Conservation (phyloP, 2,797 vertebrate species). For the Ambastaia sidthimunki region DNA sequence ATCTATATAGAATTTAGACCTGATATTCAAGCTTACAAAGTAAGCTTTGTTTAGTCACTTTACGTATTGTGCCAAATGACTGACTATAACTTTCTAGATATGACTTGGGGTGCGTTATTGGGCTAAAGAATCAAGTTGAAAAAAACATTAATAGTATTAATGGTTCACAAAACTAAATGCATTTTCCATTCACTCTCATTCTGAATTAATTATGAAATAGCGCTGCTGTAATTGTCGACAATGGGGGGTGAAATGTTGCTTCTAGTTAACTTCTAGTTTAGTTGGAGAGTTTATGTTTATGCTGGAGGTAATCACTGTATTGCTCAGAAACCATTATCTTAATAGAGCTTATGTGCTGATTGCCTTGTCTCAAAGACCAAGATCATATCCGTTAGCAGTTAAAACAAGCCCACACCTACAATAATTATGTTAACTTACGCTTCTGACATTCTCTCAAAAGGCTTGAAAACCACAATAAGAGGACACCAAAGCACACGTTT, state of each 20-base stretch:
- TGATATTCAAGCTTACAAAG: background rate
- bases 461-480: conserved; percentile 44
- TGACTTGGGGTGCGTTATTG: too few species aligned
- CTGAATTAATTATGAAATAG: conserved; percentile 2
- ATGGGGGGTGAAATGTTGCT: conserved; percentile 86
- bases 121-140: too few species aligned
- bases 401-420: conserved; percentile 74
- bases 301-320: conserved; percentile 94
- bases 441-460: conserved; percentile 49
- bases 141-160: background rate
- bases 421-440: conserved; percentile 71
- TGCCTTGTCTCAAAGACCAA: conserved; percentile 87
- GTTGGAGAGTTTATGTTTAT: conserved; percentile 88
- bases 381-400: conserved; percentile 92
- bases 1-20: too few species aligned
- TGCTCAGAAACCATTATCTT: conserved; percentile 93
- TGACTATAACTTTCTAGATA: too few species aligned
- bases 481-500: conserved; percentile 64
- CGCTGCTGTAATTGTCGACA: conserved; percentile 83
- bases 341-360: conserved; percentile 95
- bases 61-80: too few species aligned
- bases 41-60: too few species aligned
- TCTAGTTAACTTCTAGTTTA: conserved; percentile 92
- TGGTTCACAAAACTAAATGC: conserved; percentile 1
- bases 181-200: background rate